These are phyloP conservation scores for Spodoptera exigua DNA, from an alignment of 2,888 invertebrate species.

Conservation along the genomic window DNA sequence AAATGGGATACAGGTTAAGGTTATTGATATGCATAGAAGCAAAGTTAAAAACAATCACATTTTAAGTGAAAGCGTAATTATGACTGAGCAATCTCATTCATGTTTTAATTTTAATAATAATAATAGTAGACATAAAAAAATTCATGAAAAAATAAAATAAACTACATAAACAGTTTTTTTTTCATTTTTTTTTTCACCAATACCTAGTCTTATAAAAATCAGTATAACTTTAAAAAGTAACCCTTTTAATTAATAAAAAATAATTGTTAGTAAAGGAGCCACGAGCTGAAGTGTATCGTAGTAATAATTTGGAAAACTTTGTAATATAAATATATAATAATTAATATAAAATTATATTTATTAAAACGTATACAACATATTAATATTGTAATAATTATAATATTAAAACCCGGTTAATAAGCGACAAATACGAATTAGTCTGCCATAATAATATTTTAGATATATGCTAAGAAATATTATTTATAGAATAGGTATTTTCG, in stretches of 20 bases:
- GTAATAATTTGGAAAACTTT: conserved; percentile 78
- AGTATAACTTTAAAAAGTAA: conserved; percentile 31
- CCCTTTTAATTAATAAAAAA: conserved; percentile 14
- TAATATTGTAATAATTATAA: too few relatives aligned
- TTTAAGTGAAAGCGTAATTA: too few relatives aligned
- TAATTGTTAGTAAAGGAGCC: conserved; percentile 64
- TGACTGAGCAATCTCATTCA: too few relatives aligned
- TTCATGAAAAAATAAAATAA: too few relatives aligned
- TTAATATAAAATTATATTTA: conserved; percentile 15
- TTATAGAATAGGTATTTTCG: conserved; percentile 1
- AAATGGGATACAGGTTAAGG: too few relatives aligned
- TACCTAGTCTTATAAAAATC: too few relatives aligned
- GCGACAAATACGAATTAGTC: conserved; percentile 9
- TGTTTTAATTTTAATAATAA: too few relatives aligned
- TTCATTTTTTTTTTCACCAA: too few relatives aligned
- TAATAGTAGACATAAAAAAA: too few relatives aligned
- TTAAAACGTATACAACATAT: too few relatives aligned
- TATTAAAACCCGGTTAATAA: conserved; percentile 17
- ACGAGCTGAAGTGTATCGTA: conserved; percentile 81
- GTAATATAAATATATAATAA: conserved; percentile 69
- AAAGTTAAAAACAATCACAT: too few relatives aligned
- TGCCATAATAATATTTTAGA: background rate
- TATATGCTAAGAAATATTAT: background rate
- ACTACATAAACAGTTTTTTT: background rate
- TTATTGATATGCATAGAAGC: too few relatives aligned